phyloP scores from a whole-genome alignment of 2,888 invertebrate species.

The Azorinus chamasolen region DNA sequence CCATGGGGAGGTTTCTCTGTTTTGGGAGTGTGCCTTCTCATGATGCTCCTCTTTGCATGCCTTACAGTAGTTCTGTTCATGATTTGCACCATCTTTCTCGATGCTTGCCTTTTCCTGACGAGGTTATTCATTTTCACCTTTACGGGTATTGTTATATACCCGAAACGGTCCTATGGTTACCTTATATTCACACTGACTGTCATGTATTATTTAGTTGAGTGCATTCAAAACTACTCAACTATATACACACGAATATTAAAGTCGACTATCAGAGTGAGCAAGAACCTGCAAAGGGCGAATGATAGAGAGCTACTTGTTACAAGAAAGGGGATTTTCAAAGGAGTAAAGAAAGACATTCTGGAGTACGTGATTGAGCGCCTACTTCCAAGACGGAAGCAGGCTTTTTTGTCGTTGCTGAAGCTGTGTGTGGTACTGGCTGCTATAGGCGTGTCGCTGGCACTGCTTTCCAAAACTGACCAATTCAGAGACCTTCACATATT shows the following conservation, averaged over 20 bases:
- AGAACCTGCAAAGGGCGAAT: slow-evolving; percentile 15
- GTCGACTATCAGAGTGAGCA: slow-evolving; percentile 13
- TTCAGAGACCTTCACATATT: slow-evolving; percentile 50
- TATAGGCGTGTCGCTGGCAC: slow-evolving; percentile 41
- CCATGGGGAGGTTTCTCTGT: not conserved
- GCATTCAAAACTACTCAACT: slow-evolving; percentile 25
- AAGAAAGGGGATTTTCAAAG: slow-evolving; percentile 1
- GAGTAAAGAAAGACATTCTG: slow-evolving; percentile 31
- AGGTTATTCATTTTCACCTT: slow-evolving; percentile 56
- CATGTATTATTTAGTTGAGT: slow-evolving; percentile 55
- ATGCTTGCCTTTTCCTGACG: slow-evolving; percentile 50
- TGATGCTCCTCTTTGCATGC: not conserved
- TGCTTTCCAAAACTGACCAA: slow-evolving; percentile 47
- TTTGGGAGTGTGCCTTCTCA: not conserved
- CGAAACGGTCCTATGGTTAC: slow-evolving; percentile 59
- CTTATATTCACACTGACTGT: slow-evolving; percentile 58
- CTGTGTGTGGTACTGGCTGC: slow-evolving; percentile 34
- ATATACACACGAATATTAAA: slow-evolving; percentile 45
- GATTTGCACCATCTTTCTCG: slow-evolving; percentile 63
- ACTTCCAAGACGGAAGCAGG: slow-evolving; percentile 48
- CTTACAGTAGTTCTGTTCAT: slow-evolving; percentile 44
- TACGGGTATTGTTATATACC: slow-evolving; percentile 61
- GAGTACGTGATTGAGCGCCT: slow-evolving; percentile 43
- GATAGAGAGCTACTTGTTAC: slow-evolving; percentile 8
- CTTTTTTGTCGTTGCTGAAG: slow-evolving; percentile 52